Evolutionary conservation across 2,888 invertebrate genomes (phyloP).

Genomic region (Scaeva pyrastri): DNA sequence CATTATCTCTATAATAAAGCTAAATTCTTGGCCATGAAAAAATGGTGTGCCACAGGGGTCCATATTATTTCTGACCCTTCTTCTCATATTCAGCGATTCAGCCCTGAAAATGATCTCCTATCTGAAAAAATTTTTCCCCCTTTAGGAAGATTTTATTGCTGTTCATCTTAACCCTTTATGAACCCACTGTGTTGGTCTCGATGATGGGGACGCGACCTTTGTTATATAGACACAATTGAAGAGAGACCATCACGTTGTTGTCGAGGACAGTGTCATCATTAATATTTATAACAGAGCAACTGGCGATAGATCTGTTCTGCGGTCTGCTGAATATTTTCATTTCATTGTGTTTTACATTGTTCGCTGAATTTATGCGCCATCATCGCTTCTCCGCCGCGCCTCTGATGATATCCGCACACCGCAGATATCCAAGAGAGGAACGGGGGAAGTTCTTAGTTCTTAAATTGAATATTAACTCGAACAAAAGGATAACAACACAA

Average conservation of each 20-base stretch:
- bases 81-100: too few relatives aligned
- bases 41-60: too few relatives aligned
- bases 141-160: neutral
- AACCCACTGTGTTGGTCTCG: conserved; percentile 31
- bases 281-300: conserved; percentile 75
- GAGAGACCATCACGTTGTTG: conserved; percentile 51
- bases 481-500: conserved; percentile 69
- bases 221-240: conserved; percentile 52
- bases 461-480: conserved; percentile 73
- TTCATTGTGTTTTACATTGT: conserved; percentile 70
- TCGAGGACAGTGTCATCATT: conserved; percentile 75
- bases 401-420: neutral
- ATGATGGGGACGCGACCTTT: conserved; percentile 55
- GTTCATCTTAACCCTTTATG: neutral
- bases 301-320: conserved; percentile 74
- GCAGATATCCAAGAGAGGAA: too few relatives aligned
- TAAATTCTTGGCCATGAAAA: too few relatives aligned
- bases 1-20: too few relatives aligned
- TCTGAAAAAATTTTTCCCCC: too few relatives aligned
- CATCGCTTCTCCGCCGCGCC: neutral
- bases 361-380: conserved; percentile 35
- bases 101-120: too few relatives aligned
- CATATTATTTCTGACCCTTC: too few relatives aligned
- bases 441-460: conserved; percentile 38
- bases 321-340: conserved; percentile 73